Base-by-base conservation (phyloP, 2,888 invertebrate genomes). In the Hedya salicella region DNA sequence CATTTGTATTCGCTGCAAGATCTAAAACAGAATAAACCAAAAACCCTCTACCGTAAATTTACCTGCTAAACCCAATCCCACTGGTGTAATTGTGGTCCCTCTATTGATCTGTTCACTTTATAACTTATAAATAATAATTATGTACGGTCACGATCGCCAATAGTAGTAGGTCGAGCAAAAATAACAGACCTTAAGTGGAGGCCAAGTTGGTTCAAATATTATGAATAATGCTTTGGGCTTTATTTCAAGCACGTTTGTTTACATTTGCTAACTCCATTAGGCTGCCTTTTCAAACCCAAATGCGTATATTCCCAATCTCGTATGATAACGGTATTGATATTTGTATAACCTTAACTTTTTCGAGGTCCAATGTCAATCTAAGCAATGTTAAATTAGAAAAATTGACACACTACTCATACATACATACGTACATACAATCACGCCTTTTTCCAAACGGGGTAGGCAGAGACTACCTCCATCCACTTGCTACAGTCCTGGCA, bases 61-160 rank as follows among this genome's bases (percentile, higher is more conserved):
- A 44, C 50, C 40, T 44, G 21, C 25, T 36, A 36, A 46, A 17
- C 52, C 46, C 36, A 44, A 21, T 44, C 48, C 32, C 39, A 21
- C 40, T 46, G 14, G 59, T 46, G 52, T 39, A 59, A 52, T 59
- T 44, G 39, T 14, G 36, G 46, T 56, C 49, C 48, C 8, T 39
- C 36, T 52, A 46, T 44, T 46, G 13, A 53, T 59, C 52, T 14
- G n/a, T 30, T 49, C 16, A 44, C 16, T 32, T 11, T 19, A 57
- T 53, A 42, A 4, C 6, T 25, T 25, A 25, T 6, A 25, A 25
- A 11, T 16, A 54, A 54, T 46, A 60, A 54, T 49, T 61, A 61
- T 54, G 61, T 21, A 13, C n/a, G 54, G 62, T 44, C 65, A 65
- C 46, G 65, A 39, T 36, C 52, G 19, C 57, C 64, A 39, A 52